Percentiles rank a stretch among this genome's conserved stretches.
Evolutionary conservation across 2,797 vertebrate species (phyloP).

Genomic region (Takifugu rubripes): DNA sequence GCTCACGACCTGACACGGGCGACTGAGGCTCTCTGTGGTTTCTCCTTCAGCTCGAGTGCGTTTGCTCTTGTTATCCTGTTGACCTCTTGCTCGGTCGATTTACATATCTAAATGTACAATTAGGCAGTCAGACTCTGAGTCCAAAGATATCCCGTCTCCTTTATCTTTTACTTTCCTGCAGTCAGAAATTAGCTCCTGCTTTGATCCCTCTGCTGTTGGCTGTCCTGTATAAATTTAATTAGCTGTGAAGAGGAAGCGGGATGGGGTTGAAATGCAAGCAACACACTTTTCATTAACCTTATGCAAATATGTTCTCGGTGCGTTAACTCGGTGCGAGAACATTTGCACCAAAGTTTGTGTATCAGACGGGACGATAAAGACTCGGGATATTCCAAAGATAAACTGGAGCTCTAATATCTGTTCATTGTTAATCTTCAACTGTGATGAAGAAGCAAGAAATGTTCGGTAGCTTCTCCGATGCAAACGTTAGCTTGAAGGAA

Average conservation of each 20-base stretch:
- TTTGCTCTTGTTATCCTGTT: conserved; percentile 22
- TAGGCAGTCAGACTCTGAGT: conserved; percentile 23
- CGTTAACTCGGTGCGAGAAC: conserved; percentile 20
- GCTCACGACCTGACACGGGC: conserved; percentile 9
- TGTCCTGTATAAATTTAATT: conserved; percentile 35
- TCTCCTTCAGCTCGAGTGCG: conserved; percentile 6
- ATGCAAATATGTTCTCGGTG: conserved; percentile 35
- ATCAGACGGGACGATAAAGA: not conserved
- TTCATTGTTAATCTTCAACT: too few species aligned
- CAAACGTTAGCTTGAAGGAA: too few species aligned
- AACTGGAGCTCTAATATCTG: not conserved
- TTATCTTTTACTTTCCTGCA: conserved; percentile 21
- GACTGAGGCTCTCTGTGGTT: conserved; percentile 11
- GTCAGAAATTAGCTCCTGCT: conserved; percentile 27
- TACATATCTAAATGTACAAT: conserved; percentile 21
- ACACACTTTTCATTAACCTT: conserved; percentile 51
- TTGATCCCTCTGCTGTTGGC: conserved; percentile 36
- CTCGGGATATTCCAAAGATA: conserved; percentile 2
- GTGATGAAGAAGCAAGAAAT: too few species aligned
- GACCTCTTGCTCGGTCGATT: conserved; percentile 31
- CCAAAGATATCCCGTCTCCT: conserved; percentile 20
- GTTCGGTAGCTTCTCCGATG: too few species aligned
- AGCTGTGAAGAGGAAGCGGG: conserved; percentile 21
- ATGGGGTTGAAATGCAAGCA: conserved; percentile 23
- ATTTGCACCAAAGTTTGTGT: conserved; percentile 12